Evolutionary conservation across 2,113 vertebrate genomes (phyloP), one percentile per base, ranked within the genome.

Genomic region (Oceanites oceanicus): DNA sequence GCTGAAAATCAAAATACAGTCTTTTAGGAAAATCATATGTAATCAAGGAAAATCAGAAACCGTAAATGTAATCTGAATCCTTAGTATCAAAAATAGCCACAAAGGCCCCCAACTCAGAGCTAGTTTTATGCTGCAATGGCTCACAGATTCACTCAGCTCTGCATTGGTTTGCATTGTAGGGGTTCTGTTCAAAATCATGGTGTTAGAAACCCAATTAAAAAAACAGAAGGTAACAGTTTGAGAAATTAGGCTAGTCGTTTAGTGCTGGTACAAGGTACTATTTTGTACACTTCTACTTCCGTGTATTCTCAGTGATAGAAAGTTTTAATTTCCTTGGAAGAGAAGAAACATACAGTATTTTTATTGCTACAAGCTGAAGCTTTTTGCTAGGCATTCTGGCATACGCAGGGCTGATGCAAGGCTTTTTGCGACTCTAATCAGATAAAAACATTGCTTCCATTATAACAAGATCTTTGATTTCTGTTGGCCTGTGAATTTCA

Each of bases 391-490:
- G 50, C 7, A 1, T 66, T 94, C 86, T 92, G 83, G 68, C 91
- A 78, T 50, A 25, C 3, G 2, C 72, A 36, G 55, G 80, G 73
- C 88, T 94, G 95, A 96, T 78, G 44, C 65, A 93, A 94, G 23
- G 80, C 27, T 9, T 67, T 97, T 94, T 94, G 82, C 1, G 11
- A 30, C 72, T 88, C 62, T 92, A 84, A 96, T 96, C 88, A 87
- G 83, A 91, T 96, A 86, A 86, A 96, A 96, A 67, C 68, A 30
- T 52, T 92, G 72, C 79, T 96, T 92, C 68, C 61, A 73, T 92
- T 88, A 71, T 50, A 92, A 83, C 25, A 71, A 81, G 68, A 71
- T 88, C 92, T 95, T 92, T 87, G 89, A 94, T 96, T 96, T 91
- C 76, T 84, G 38, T 94, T 94, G 45, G 91, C 63, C 84, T 80